phyloP scores from a whole-genome alignment of 2,113 vertebrate species.

The Cyprinodon variegatus region DNA sequence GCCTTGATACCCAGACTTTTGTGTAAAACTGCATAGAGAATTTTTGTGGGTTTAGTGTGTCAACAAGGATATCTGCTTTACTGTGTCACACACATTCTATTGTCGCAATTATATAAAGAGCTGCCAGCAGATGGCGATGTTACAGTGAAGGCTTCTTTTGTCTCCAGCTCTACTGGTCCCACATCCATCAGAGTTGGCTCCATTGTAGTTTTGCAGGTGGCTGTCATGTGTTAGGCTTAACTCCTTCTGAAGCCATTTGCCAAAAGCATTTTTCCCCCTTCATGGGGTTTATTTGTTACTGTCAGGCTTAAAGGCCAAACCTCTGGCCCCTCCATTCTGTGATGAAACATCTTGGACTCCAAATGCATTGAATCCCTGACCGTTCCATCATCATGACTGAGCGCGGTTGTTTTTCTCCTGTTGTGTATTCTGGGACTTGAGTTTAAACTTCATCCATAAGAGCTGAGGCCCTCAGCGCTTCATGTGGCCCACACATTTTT shows the following conservation, averaged over 20 bases:
- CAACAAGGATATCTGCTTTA: conserved; percentile 21
- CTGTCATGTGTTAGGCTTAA: conserved; percentile 35
- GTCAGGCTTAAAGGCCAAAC: conserved; percentile 53
- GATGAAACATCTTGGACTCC: conserved; percentile 61
- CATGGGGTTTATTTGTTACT: conserved; percentile 62
- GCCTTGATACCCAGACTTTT: conserved; percentile 40
- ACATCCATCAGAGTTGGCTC: conserved; percentile 24
- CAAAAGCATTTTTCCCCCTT: conserved; percentile 55
- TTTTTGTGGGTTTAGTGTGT: conserved; percentile 38
- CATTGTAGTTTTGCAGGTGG: conserved; percentile 67
- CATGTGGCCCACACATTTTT: conserved; percentile 76
- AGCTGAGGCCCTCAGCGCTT: conserved; percentile 40
- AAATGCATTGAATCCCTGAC: conserved; percentile 33
- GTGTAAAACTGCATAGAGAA: conserved; percentile 30
- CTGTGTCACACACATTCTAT: conserved; percentile 15
- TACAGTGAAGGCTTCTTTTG: conserved; percentile 56
- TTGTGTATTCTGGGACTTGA: conserved; percentile 64
- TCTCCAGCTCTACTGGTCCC: conserved; percentile 41
- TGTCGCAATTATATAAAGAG: conserved; percentile 34
- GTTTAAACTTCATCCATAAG: conserved; percentile 49
- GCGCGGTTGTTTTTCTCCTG: conserved; percentile 61
- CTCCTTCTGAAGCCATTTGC: conserved; percentile 43
- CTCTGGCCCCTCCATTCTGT: conserved; percentile 61
- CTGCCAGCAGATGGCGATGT: conserved; percentile 76
- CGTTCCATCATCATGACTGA: conserved; percentile 61